Conservation (phyloP, 2,113 vertebrate genomes). For the Pongo pygmaeus region DNA sequence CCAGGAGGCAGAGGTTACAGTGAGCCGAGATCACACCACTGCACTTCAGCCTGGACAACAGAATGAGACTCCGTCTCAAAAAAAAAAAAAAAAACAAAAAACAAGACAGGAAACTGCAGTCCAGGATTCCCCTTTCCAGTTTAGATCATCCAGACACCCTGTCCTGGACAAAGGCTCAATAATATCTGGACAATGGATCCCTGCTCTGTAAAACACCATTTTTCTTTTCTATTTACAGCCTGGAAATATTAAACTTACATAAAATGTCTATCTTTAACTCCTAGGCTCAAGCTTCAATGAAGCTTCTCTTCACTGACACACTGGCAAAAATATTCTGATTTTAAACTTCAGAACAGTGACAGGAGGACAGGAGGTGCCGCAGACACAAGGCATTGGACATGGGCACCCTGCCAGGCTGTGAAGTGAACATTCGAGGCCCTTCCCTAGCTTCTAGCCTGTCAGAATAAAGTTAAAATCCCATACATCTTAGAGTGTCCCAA, state of each 20-base stretch:
- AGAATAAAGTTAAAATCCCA: constrained; percentile 39
- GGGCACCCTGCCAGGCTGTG: not conserved
- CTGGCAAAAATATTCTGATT: not conserved
- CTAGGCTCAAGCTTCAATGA: not conserved
- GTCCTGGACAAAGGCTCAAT: not conserved
- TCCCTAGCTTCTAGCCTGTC: not conserved
- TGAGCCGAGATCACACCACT: no score
- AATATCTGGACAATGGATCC: not conserved
- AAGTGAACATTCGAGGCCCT: not conserved
- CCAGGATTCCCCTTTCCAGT: not conserved
- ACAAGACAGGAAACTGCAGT: no score
- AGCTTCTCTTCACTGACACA: not conserved
- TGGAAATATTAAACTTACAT: not conserved
- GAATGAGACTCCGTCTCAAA: no score
- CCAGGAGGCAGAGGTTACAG: no score
- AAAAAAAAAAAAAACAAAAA: not conserved
- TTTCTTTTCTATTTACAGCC: not conserved
- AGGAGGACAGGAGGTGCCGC: not conserved
- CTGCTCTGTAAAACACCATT: not conserved
- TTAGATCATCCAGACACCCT: not conserved
- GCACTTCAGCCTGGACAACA: no score
- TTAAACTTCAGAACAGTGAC: not conserved
- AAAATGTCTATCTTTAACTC: not conserved
- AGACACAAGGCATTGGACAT: not conserved
- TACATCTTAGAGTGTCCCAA: constrained; percentile 37